Evolutionary conservation across 1,140 invertebrate species (phyloP), one percentile per base, ranked within the genome.

Genomic region (Plectrocnemia conspersa): DNA sequence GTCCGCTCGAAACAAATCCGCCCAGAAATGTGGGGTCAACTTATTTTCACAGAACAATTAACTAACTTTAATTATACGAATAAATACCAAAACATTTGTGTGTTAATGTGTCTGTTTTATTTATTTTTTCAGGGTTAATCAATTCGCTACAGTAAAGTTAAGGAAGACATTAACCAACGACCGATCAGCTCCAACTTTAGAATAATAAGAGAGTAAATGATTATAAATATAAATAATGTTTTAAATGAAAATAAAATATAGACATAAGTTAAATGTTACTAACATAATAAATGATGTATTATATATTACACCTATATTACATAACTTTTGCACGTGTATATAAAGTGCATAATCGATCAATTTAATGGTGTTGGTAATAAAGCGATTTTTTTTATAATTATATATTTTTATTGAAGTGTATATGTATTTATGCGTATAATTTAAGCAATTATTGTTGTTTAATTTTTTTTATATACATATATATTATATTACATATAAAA

Each of bases 161-260:
- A 80, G 86, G 65, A 91, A 91, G 77, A 86, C 86, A 53, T 82
- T 88, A 74, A 89, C 86, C 67, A 88, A 89, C 69, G 88, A 91
- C 72, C 81, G 88, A 63, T 88, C 86, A 42, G 86, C 85, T 61
- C 88, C 88, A 38, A 76, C 84, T 66, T 82, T 86, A 64, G 78
- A 79, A 66, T 73, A 73, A 29, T 73, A 48, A 50, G 29, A 27
- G 13, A 10, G 21, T 40, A 13, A n/a, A 3, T 40, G 16, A 3
- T 5, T 16, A 40, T 40, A 15, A n/a, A n/a, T 50, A 13, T 24
- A 38, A 10, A 50, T 22, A 19, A 50, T 50, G 40, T 35, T 50
- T 38, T 38, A 38, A 7, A 38, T 9, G 35, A 38, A 38, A 7
- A 38, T 44, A 22, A 44, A 44, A 6, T 19, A 44, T 9, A 29